A percentile compares a stretch with the other conserved stretches of the same genome.
phyloP scores from a whole-genome alignment of 2,797 vertebrate species.

The Epinephelus coioides region DNA sequence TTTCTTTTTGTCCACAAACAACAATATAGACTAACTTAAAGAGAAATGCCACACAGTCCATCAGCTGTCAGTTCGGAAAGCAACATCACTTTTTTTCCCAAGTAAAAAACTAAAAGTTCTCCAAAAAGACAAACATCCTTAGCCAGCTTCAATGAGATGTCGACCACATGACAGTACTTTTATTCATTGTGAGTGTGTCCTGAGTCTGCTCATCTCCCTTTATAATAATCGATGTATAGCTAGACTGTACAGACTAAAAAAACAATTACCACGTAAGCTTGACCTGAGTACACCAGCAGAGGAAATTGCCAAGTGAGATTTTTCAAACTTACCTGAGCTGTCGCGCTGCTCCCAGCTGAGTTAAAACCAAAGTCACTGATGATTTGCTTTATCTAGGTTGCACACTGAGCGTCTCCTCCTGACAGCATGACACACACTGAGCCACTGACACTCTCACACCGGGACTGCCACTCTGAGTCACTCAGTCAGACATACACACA shows the following conservation, averaged over 20 bases:
- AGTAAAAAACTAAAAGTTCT: not conserved
- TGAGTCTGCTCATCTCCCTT: not conserved
- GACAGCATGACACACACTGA: slow-evolving; percentile 67
- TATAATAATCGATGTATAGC: not conserved
- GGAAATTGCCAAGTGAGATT: not conserved
- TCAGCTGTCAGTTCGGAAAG: not conserved
- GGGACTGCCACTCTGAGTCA: slow-evolving; percentile 74
- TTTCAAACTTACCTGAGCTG: slow-evolving; percentile 65
- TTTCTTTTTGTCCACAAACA: not conserved
- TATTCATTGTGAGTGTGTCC: not conserved
- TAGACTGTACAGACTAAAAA: not conserved
- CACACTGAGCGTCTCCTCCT: slow-evolving; percentile 51
- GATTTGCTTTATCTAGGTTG: slow-evolving; percentile 39
- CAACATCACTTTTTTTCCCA: not conserved
- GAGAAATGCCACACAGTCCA: not conserved
- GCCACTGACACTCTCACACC: slow-evolving; percentile 72
- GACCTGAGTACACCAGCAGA: not conserved
- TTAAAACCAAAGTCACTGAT: slow-evolving; percentile 33
- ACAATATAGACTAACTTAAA: not conserved
- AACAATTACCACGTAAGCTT: not conserved
- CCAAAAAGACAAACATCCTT: not conserved
- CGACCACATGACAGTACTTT: slow-evolving; percentile 3
- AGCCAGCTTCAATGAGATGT: not conserved
- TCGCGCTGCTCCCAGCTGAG: slow-evolving; percentile 14
- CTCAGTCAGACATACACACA: slow-evolving; percentile 54